A percentile compares a stretch with the other conserved stretches of the same genome.
phyloP scores from a whole-genome alignment of 2,888 invertebrate species.

The Pelosia muscerda region DNA sequence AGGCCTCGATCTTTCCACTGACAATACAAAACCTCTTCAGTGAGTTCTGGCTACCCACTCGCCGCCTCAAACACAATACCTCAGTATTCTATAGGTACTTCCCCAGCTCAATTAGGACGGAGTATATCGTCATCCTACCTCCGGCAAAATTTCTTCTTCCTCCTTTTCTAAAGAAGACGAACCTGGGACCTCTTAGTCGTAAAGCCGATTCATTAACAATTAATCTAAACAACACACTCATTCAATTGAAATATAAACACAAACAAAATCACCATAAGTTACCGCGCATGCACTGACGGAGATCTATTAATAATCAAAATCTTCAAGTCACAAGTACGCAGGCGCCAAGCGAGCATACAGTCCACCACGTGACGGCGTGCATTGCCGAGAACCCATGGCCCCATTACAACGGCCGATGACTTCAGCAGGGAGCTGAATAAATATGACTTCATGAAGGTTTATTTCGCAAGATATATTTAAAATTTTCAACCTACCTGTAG shows the following conservation, averaged over 20 bases:
- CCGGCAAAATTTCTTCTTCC: no score
- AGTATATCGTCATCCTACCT: no score
- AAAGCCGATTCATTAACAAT: no score
- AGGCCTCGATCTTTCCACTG: no score
- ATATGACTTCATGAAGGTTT: conserved; percentile 56
- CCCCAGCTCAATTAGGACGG: no score
- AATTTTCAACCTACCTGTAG: conserved; percentile 52
- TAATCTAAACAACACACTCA: background rate
- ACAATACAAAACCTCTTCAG: no score
- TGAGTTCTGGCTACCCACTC: no score
- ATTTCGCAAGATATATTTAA: conserved; percentile 61
- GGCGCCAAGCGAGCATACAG: conserved; percentile 18
- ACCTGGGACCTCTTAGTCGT: no score
- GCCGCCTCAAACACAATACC: no score
- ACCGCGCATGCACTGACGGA: background rate
- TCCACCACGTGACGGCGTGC: conserved; percentile 14
- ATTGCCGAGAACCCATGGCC: conserved; percentile 27
- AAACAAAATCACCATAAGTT: background rate
- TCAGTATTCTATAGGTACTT: no score
- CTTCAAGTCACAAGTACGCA: conserved; percentile 8
- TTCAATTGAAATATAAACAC: background rate
- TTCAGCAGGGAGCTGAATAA: conserved; percentile 50
- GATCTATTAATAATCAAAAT: conserved; percentile 6
- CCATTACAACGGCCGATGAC: conserved; percentile 39
- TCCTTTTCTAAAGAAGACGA: no score